phyloP scores from a whole-genome alignment of 2,113 vertebrate species.

The Probosciger aterrimus region DNA sequence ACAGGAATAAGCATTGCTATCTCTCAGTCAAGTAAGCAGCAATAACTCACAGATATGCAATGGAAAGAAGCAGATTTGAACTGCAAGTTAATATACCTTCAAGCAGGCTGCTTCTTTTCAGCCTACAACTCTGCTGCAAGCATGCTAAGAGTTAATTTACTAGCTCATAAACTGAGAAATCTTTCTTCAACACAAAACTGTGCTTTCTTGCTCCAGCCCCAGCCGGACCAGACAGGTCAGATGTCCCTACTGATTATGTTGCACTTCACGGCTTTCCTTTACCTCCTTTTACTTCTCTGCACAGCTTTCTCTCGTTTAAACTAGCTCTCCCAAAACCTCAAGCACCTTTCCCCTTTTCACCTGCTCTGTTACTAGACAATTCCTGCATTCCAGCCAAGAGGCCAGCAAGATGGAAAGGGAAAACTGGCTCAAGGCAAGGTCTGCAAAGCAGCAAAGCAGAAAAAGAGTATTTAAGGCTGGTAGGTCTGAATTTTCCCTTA shows the following conservation, averaged over 20 bases:
- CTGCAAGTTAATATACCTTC: background rate
- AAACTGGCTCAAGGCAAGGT: background rate
- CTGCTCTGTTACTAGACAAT: background rate
- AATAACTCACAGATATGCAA: background rate
- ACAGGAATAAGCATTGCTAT: background rate
- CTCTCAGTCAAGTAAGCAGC: background rate
- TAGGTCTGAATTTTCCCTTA: background rate
- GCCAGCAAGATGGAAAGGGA: background rate
- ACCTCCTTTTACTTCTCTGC: background rate
- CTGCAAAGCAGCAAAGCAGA: background rate
- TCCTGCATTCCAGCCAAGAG: background rate
- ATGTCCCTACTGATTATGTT: background rate
- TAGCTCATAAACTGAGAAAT: background rate
- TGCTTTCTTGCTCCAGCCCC: background rate
- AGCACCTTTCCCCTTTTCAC: background rate
- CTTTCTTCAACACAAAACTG: background rate
- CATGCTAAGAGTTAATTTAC: background rate
- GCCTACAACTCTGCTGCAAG: background rate
- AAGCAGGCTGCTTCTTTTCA: background rate
- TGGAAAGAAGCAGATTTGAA: background rate
- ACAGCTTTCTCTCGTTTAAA: background rate
- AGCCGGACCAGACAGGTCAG: constrained; percentile 32
- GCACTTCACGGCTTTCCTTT: background rate
- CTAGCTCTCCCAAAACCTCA: background rate
- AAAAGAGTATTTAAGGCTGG: background rate